These are phyloP conservation scores for Zosterops pallidus DNA, from an alignment of 2,113 vertebrate genomes.

Conservation along the genomic window DNA sequence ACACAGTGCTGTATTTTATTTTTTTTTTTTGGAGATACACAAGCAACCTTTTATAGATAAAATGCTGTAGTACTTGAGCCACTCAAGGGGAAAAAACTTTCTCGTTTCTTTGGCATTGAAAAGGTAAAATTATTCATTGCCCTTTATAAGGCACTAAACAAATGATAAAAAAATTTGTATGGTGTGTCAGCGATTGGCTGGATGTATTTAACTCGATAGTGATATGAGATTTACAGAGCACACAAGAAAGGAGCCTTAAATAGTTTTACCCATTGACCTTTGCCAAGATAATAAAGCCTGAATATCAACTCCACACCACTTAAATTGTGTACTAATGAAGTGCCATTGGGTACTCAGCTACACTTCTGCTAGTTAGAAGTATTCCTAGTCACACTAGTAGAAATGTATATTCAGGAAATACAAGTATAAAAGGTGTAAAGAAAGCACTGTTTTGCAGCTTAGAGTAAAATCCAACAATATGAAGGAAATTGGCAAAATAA, in stretches of 20 bases:
- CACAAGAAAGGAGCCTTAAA: conserved; percentile 30
- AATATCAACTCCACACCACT: background rate
- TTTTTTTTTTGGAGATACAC: background rate
- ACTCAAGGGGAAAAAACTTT: conserved; percentile 27
- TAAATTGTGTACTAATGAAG: conserved; percentile 4
- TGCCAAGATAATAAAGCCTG: conserved; percentile 9
- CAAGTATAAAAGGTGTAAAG: background rate
- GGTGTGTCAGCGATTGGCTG: background rate
- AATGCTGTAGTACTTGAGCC: conserved; percentile 14
- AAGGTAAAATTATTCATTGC: conserved; percentile 51
- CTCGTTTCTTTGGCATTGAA: conserved; percentile 6
- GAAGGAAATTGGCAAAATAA: background rate
- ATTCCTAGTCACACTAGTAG: background rate
- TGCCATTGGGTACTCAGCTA: background rate
- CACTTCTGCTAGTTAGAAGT: background rate
- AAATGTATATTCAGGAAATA: background rate
- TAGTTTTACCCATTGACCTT: conserved; percentile 39
- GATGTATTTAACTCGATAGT: conserved; percentile 21
- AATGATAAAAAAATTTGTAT: conserved; percentile 29
- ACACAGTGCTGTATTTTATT: background rate
- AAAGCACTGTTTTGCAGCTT: background rate
- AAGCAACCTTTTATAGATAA: conserved; percentile 39
- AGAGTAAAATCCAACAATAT: background rate
- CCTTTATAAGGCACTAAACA: conserved; percentile 41
- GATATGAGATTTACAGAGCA: conserved; percentile 32